phyloP scores from a whole-genome alignment of 2,113 vertebrate genomes.

The Sebastes schlegelii region DNA sequence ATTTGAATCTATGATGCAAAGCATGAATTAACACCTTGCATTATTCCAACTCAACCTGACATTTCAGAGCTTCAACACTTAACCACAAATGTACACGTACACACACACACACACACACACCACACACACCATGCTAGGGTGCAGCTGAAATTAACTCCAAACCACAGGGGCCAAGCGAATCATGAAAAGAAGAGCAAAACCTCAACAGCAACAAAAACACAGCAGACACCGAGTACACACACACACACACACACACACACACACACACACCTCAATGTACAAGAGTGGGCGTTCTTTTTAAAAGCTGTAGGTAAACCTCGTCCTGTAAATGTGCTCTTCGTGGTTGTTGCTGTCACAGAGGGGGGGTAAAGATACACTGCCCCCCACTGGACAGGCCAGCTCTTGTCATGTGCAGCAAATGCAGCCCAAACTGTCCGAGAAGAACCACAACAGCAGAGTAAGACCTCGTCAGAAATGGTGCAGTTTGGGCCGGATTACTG shows the following conservation, averaged over 20 bases:
- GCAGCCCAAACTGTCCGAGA: conserved; percentile 83
- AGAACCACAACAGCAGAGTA: conserved; percentile 76
- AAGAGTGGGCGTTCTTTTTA: conserved; percentile 58
- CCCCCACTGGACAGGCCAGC: conserved; percentile 74
- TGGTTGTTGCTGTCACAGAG: conserved; percentile 59
- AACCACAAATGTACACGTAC: conserved; percentile 43
- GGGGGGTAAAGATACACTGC: conserved; percentile 50
- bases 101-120: conserved; percentile 22
- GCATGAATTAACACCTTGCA: conserved; percentile 30
- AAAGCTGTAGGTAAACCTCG: conserved; percentile 66
- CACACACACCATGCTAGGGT: conserved; percentile 67
- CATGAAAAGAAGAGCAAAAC: conserved; percentile 45
- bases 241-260: conserved; percentile 36
- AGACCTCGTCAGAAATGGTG: conserved; percentile 49
- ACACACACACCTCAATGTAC: conserved; percentile 70
- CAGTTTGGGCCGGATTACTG: conserved; percentile 51
- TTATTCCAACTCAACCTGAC: conserved; percentile 43
- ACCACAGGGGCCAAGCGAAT: conserved; percentile 57
- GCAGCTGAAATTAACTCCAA: conserved; percentile 62
- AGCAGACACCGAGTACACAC: conserved; percentile 11
- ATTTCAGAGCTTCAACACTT: conserved; percentile 47
- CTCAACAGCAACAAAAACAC: conserved; percentile 47
- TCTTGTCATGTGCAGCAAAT: conserved; percentile 86
- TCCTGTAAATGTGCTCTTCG: conserved; percentile 68
- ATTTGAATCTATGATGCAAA: conserved; percentile 19